These are phyloP conservation scores for Protomyctophum bolini DNA, from an alignment of 2,113 vertebrate species.

Conservation along the genomic window DNA sequence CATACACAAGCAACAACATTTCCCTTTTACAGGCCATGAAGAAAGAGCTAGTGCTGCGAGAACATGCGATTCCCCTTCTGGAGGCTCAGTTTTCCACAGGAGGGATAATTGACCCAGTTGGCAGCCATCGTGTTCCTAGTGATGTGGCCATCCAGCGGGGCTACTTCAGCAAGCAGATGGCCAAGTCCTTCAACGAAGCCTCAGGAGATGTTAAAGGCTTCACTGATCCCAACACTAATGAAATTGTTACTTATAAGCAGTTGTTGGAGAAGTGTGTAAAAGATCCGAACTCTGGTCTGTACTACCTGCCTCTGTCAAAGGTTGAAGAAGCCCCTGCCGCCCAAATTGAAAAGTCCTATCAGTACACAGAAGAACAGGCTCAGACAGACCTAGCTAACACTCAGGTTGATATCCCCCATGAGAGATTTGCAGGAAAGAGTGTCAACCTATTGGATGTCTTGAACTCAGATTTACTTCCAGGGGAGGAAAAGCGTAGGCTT, in stretches of 20 bases:
- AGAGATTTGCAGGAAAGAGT: conserved; percentile 80
- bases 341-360: conserved; percentile 79
- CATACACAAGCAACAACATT: conserved; percentile 84
- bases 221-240: conserved; percentile 85
- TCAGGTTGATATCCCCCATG: conserved; percentile 86
- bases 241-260: conserved; percentile 84
- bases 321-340: conserved; percentile 64
- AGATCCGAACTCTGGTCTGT: conserved; percentile 87
- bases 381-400: conserved; percentile 87
- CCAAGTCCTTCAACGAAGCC: conserved; percentile 77
- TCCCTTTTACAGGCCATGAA: conserved; percentile 92
- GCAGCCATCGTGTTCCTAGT: conserved; percentile 84
- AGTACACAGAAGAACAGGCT: conserved; percentile 88
- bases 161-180: conserved; percentile 81
- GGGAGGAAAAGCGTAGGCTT: conserved; percentile 85
- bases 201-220: conserved; percentile 86
- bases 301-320: conserved; percentile 82
- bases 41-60: conserved; percentile 81
- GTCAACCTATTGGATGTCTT: conserved; percentile 94
- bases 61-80: conserved; percentile 81
- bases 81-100: conserved; percentile 84
- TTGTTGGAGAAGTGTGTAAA: conserved; percentile 84
- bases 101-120: conserved; percentile 85
- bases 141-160: conserved; percentile 85
- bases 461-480: conserved; percentile 89